Evolutionary conservation across 2,797 vertebrate species (phyloP).

Genomic region (Benthosema pterotum): DNA sequence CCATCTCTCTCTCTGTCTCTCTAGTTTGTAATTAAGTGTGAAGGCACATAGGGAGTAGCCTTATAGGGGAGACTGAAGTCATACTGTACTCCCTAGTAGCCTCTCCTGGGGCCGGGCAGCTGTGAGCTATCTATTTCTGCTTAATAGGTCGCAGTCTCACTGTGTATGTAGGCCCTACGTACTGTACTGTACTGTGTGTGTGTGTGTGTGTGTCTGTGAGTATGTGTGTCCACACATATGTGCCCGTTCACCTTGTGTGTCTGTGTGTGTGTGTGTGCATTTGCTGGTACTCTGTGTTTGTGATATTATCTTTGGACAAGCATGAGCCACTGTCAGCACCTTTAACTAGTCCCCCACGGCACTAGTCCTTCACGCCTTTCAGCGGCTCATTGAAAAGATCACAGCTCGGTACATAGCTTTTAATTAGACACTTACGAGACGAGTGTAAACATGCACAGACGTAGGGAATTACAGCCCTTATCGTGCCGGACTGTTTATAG

Average conservation of each 20-base stretch:
- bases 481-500: background rate
- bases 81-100: slow-evolving; percentile 16
- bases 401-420: slow-evolving; percentile 39
- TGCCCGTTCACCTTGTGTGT: slow-evolving; percentile 15
- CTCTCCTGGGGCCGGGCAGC: slow-evolving; percentile 51
- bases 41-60: slow-evolving; percentile 20
- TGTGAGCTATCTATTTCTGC: slow-evolving; percentile 53
- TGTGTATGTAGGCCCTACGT: background rate
- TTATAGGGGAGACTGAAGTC: slow-evolving; percentile 16
- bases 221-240: slow-evolving; percentile 5
- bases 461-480: slow-evolving; percentile 9
- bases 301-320: slow-evolving; percentile 48
- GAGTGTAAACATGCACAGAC: slow-evolving; percentile 27
- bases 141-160: slow-evolving; percentile 29
- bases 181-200: background rate
- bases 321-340: slow-evolving; percentile 61
- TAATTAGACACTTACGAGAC: slow-evolving; percentile 48
- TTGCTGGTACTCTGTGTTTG: background rate
- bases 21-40: slow-evolving; percentile 18
- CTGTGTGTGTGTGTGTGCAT: no score
- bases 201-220: no score
- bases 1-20: background rate
- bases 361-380: slow-evolving; percentile 42
- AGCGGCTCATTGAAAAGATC: slow-evolving; percentile 49
- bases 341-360: slow-evolving; percentile 56